phyloP scores from a whole-genome alignment of 1,140 invertebrate species.

The Drosophila yakuba region DNA sequence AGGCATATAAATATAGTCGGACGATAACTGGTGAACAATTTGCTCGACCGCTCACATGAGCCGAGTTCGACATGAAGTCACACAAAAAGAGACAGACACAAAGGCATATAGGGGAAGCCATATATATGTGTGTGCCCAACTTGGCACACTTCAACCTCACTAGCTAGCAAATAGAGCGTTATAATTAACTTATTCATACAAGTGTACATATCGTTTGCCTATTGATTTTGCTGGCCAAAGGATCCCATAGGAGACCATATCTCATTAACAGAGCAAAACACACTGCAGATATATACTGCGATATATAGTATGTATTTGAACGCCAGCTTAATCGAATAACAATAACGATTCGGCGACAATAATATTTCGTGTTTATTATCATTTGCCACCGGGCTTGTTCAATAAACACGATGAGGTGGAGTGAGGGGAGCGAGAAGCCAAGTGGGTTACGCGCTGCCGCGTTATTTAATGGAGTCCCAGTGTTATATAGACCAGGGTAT shows the following conservation, averaged over 20 bases:
- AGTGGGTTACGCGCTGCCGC: slow-evolving; percentile 39
- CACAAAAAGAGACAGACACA: slow-evolving; percentile 5
- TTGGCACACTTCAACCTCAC: slow-evolving; percentile 22
- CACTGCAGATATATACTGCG: background rate
- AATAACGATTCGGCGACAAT: slow-evolving; percentile 38
- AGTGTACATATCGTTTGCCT: slow-evolving; percentile 11
- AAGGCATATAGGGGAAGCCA: slow-evolving; percentile 16
- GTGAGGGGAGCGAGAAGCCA: background rate
- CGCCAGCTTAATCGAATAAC: slow-evolving; percentile 52
- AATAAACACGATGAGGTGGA: slow-evolving; percentile 25
- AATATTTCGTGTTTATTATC: slow-evolving; percentile 64
- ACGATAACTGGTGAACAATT: slow-evolving; percentile 14
- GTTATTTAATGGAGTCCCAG: slow-evolving; percentile 23
- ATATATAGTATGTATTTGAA: background rate
- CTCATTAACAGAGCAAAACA: slow-evolving; percentile 2
- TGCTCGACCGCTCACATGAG: slow-evolving; percentile 31
- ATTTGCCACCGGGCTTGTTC: slow-evolving; percentile 53
- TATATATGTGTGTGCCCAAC: slow-evolving; percentile 9
- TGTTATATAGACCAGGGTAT: background rate
- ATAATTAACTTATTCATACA: slow-evolving; percentile 30
- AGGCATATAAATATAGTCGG: slow-evolving; percentile 12
- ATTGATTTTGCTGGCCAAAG: slow-evolving; percentile 18
- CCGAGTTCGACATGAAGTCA: slow-evolving; percentile 32
- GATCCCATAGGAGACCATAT: slow-evolving; percentile 3
- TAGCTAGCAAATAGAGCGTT: background rate